Base-by-base conservation (phyloP, 2,113 vertebrate genomes). In the Clarias macrocephalus region DNA sequence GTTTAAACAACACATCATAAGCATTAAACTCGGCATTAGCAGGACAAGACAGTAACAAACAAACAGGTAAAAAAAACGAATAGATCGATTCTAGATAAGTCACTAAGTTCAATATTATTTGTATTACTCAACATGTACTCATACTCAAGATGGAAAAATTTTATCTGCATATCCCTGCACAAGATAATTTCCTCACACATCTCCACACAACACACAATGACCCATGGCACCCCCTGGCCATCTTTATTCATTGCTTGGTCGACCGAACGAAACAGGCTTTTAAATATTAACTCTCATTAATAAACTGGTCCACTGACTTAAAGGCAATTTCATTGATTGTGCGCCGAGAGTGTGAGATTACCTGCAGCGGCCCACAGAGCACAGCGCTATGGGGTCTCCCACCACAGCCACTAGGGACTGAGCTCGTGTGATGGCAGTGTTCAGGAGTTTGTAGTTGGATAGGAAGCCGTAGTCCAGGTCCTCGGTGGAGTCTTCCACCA, bases 391-490 rank as follows among this genome's bases (percentile, higher is more conserved):
- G 83, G 98, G 98, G 92, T 99, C 98, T 91, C 98, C 98, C 92
- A 99, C 98, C 60, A 99, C 98, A 42, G 98, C 98, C 91, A 99
- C 98, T 92, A 99, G 91, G 85, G 98, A 99, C 86, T 99, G 98
- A 62, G 98, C 97, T 92, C 98, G 95, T 48, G 98, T 99, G 94
- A 99, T 99, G 95, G 98, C 98, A 48, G 98, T 99, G 93, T 99
- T 99, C 72, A 99, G 98, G 87, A 99, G 98, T 92, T 99, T 99
- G 94, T 99, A 99, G 94, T 99, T 99, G 84, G 98, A 99, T 82
- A 99, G 94, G 94, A 99, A 99, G 88, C 98, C 98, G 33, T 99
- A 99, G 95, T 99, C 98, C 83, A 99, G 95, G 88, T 99, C 98
- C 87, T 99, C 98, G 0, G 98, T 99, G 3, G 98, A 99, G 93